phyloP scores from a whole-genome alignment of 1,140 invertebrate genomes.

The Zophobas morio region DNA sequence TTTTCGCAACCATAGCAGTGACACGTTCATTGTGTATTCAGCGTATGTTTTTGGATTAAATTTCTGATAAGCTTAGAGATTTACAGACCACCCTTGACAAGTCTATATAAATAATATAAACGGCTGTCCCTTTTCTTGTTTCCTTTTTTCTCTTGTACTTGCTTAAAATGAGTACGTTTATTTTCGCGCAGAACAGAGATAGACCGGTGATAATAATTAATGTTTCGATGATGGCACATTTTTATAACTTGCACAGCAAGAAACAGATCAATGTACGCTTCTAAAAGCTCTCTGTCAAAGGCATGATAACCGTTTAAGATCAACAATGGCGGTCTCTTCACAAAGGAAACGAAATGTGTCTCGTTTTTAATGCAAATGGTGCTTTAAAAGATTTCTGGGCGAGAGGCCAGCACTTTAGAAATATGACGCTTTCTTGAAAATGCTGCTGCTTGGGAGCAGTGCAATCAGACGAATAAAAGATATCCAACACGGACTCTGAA shows the following conservation, averaged over 20 bases:
- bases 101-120: constrained; percentile 40
- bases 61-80: constrained; percentile 39
- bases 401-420: constrained; percentile 44
- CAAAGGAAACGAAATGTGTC: constrained; percentile 35
- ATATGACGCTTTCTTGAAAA: constrained; percentile 39
- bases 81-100: constrained; percentile 32
- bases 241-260: neutral
- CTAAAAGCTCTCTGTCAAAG: constrained; percentile 21
- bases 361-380: constrained; percentile 45
- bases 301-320: constrained; percentile 36
- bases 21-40: constrained; percentile 38
- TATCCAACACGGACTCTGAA: constrained; percentile 17
- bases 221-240: constrained; percentile 8
- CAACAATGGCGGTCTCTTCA: constrained; percentile 32
- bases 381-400: constrained; percentile 46
- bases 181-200: neutral
- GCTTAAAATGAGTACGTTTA: neutral
- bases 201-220: constrained; percentile 4
- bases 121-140: constrained; percentile 23
- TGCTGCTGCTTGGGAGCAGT: constrained; percentile 30
- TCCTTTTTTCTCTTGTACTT: constrained; percentile 21
- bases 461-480: constrained; percentile 38
- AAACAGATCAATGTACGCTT: constrained; percentile 19
- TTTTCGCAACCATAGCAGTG: constrained; percentile 12
- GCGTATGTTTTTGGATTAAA: constrained; percentile 40